phyloP scores from a whole-genome alignment of 2,113 vertebrate genomes.

The Rutilus rutilus region DNA sequence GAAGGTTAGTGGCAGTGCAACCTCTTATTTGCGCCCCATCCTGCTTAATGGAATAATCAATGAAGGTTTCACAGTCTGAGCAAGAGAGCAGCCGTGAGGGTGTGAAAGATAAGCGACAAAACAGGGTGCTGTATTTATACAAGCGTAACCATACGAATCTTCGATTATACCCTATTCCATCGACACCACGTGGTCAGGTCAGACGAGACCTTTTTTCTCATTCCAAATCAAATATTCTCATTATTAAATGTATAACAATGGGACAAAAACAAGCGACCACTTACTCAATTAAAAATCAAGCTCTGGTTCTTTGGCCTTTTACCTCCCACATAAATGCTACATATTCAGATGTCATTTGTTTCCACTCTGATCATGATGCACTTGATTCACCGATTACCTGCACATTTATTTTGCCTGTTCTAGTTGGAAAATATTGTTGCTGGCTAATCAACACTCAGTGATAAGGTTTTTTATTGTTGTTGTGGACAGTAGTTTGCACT shows the following conservation, averaged over 20 bases:
- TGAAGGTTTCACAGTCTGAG: slow-evolving; percentile 39
- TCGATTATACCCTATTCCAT: slow-evolving; percentile 36
- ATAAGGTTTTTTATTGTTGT: background rate
- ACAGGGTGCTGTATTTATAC: slow-evolving; percentile 47
- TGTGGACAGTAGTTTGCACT: background rate
- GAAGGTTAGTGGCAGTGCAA: slow-evolving; percentile 47
- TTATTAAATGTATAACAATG: slow-evolving; percentile 19
- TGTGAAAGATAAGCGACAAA: slow-evolving; percentile 34
- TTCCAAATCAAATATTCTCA: background rate
- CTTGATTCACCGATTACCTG: slow-evolving; percentile 8
- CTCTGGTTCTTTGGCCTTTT: slow-evolving; percentile 11
- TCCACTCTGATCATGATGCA: background rate
- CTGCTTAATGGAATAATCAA: slow-evolving; percentile 53
- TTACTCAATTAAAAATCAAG: slow-evolving; percentile 8
- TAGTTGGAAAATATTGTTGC: background rate
- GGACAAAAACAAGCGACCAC: slow-evolving; percentile 26
- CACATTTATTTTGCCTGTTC: slow-evolving; percentile 8
- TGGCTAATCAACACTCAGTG: background rate
- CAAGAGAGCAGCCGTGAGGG: slow-evolving; percentile 49
- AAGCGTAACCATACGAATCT: slow-evolving; percentile 58
- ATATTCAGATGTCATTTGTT: slow-evolving; percentile 18
- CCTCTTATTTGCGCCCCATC: slow-evolving; percentile 23
- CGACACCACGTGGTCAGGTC: slow-evolving; percentile 25
- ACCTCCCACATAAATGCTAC: background rate
- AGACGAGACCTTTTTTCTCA: slow-evolving; percentile 45